Evolutionary conservation across 2,797 vertebrate genomes (phyloP).

Genomic region (Dromococcyx pavoninus): DNA sequence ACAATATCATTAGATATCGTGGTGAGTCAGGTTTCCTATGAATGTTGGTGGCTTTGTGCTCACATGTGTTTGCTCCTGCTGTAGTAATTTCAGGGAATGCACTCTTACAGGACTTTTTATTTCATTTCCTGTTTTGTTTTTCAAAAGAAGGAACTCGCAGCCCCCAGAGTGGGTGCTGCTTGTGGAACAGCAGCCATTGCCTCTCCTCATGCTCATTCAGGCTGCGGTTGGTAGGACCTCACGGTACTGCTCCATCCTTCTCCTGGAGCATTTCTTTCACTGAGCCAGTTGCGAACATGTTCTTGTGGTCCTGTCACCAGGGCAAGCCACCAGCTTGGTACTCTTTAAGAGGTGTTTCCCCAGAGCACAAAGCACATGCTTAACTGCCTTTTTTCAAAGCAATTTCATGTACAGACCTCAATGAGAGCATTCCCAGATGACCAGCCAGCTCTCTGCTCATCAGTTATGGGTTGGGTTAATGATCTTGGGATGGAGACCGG

Average conservation of each 20-base stretch:
- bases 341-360: conserved; percentile 33
- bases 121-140: conserved; percentile 51
- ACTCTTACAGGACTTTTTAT: neutral
- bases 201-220: neutral
- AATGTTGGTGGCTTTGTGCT: conserved; percentile 4
- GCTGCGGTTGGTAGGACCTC: neutral
- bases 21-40: conserved; percentile 52
- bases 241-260: neutral
- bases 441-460: neutral
- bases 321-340: conserved; percentile 14
- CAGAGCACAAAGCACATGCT: conserved; percentile 21
- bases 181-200: neutral
- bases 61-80: neutral
- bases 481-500: neutral
- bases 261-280: neutral
- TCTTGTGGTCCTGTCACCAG: conserved; percentile 31
- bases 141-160: neutral
- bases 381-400: neutral
- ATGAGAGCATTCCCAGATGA: neutral
- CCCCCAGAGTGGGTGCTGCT: neutral
- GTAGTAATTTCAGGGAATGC: conserved; percentile 35
- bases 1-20: neutral
- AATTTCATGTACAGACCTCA: neutral
- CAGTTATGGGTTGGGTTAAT: fast-evolving
- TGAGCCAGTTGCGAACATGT: neutral